These are phyloP conservation scores for Meriones unguiculatus DNA, from an alignment of 2,113 vertebrate genomes.

Conservation along the genomic window DNA sequence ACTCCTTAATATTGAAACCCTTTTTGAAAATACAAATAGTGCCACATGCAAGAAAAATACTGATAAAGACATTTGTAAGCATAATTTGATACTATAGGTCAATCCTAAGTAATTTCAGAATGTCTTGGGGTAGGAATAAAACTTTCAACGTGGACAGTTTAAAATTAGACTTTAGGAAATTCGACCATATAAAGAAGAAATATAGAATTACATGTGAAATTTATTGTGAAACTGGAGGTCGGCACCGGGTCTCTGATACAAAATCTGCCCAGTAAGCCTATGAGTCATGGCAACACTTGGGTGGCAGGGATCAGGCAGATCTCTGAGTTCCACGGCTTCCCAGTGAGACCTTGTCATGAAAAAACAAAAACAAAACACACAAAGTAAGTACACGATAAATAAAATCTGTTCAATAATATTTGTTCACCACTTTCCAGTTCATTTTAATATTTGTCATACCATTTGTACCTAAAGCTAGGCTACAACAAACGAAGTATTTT, in stretches of 20 bases:
- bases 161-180: conserved; percentile 22
- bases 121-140: neutral
- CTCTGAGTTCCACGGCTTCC: neutral
- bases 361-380: neutral
- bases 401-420: neutral
- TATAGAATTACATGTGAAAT: neutral
- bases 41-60: neutral
- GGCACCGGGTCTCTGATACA: neutral
- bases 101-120: neutral
- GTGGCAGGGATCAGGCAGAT: neutral
- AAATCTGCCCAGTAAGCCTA: neutral
- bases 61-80: neutral
- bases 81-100: neutral
- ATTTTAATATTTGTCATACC: neutral
- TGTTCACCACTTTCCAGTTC: neutral
- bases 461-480: neutral
- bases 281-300: neutral
- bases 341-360: neutral
- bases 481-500: neutral
- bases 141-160: conserved; percentile 12
- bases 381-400: neutral
- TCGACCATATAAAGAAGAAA: neutral
- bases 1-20: neutral
- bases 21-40: neutral
- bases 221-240: neutral